These are phyloP conservation scores for Eclectus roratus DNA, from an alignment of 2,113 vertebrate species.

Conservation along the genomic window DNA sequence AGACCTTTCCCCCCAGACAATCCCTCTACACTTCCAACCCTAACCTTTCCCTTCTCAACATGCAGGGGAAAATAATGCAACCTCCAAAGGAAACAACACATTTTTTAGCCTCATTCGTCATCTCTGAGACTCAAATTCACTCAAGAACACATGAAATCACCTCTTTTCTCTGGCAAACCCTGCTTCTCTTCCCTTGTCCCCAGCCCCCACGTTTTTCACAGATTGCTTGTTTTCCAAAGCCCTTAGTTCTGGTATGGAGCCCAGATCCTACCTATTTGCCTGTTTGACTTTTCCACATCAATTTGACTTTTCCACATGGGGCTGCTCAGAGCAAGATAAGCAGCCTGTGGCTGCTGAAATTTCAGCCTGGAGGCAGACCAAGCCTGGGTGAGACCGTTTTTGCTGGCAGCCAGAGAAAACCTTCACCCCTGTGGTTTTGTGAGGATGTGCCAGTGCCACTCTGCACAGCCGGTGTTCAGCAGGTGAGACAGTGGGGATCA, in stretches of 20 bases:
- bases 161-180: background rate
- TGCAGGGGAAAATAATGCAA: background rate
- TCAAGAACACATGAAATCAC: background rate
- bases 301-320: background rate
- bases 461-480: background rate
- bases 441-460: background rate
- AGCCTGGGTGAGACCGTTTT: background rate
- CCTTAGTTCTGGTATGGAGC: background rate
- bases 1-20: background rate
- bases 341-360: background rate
- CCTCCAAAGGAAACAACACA: background rate
- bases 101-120: background rate
- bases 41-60: background rate
- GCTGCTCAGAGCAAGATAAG: background rate
- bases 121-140: background rate
- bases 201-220: background rate
- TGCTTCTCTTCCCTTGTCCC: background rate
- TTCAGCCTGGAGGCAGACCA: background rate
- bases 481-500: background rate
- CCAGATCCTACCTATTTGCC: background rate
- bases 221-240: background rate
- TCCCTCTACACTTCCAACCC: background rate
- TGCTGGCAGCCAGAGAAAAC: background rate
- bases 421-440: background rate
- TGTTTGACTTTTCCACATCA: background rate